Percentiles rank a stretch among this genome's conserved stretches.
phyloP scores from a whole-genome alignment of 2,888 invertebrate species.

The Netelia virgata region DNA sequence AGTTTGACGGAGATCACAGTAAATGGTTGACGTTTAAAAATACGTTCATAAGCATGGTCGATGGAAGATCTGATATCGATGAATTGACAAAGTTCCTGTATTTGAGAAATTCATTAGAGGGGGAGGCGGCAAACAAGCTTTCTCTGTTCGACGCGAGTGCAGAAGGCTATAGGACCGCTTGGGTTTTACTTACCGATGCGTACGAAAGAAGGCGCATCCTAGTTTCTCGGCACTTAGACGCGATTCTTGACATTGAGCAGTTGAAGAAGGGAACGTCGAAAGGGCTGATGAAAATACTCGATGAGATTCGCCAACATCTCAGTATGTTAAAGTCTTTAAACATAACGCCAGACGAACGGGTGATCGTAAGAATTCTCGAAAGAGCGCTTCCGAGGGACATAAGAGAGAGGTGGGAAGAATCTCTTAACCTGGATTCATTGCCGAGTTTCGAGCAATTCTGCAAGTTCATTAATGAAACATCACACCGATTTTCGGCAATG shows the following conservation, averaged over 20 bases:
- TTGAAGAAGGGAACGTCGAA: conserved; percentile 18
- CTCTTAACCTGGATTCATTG: conserved; percentile 26
- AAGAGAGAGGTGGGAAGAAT: conserved; percentile 41
- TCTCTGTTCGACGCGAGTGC: conserved; percentile 47
- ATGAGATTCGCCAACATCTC: conserved; percentile 67
- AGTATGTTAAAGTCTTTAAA: conserved; percentile 67
- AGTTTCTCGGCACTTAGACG: conserved; percentile 56
- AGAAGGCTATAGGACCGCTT: conserved; percentile 57
- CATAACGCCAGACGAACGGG: conserved; percentile 46
- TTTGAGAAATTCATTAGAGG: conserved; percentile 47
- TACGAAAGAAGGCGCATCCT: conserved; percentile 64
- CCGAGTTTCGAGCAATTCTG: conserved; percentile 46
- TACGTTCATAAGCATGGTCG: conserved; percentile 58
- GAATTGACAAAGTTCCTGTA: conserved; percentile 62
- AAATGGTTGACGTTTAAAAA: conserved; percentile 62
- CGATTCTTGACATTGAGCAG: conserved; percentile 48
- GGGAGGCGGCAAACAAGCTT: conserved; percentile 56
- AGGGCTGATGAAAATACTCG: conserved; percentile 33
- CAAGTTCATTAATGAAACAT: conserved; percentile 46
- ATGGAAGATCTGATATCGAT: conserved; percentile 54
- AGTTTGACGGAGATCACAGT: conserved; percentile 65
- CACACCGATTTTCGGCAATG: conserved; percentile 43
- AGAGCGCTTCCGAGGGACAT: conserved; percentile 35
- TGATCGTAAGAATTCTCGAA: conserved; percentile 49
- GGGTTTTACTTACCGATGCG: conserved; percentile 28